phyloP scores from a whole-genome alignment of 1,140 invertebrate species.

The Holcopasites calliopsidis region DNA sequence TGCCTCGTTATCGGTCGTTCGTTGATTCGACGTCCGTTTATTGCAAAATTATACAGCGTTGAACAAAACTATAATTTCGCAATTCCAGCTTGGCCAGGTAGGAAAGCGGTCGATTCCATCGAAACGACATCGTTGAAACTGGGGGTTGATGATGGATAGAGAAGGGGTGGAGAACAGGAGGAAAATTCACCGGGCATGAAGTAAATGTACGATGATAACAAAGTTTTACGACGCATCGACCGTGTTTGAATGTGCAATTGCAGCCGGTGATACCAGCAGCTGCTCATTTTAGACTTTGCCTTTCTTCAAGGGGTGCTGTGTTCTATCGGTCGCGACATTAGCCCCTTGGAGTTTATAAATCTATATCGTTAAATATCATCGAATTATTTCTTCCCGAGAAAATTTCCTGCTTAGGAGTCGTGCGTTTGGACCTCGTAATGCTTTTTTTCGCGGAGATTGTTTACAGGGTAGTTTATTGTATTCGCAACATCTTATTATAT shows the following conservation, averaged over 20 bases:
- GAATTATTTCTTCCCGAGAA: neutral
- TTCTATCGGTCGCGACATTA: neutral
- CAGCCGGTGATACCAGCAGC: neutral
- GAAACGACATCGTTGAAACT: neutral
- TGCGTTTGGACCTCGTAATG: too few relatives aligned
- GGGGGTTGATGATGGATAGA: neutral
- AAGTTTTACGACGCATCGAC: slow-evolving; percentile 43
- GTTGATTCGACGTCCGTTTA: slow-evolving; percentile 48
- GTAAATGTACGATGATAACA: slow-evolving; percentile 35
- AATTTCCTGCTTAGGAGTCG: too few relatives aligned
- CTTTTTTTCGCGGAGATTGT: too few relatives aligned
- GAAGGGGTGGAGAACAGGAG: neutral
- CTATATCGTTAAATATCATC: too few relatives aligned
- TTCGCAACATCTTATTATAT: too few relatives aligned
- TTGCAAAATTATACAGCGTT: slow-evolving; percentile 59
- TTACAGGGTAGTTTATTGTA: too few relatives aligned
- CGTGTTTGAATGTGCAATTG: slow-evolving; percentile 24
- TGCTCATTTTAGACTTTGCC: neutral
- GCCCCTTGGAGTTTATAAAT: neutral
- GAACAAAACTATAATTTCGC: slow-evolving; percentile 59
- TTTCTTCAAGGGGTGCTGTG: neutral
- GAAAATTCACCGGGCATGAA: slow-evolving; percentile 18
- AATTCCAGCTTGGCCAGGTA: slow-evolving; percentile 7
- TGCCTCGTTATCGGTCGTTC: slow-evolving; percentile 45
- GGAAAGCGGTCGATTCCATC: neutral